Base-by-base conservation (phyloP, 2,888 invertebrate species). In the Ormyrus pomaceus region DNA sequence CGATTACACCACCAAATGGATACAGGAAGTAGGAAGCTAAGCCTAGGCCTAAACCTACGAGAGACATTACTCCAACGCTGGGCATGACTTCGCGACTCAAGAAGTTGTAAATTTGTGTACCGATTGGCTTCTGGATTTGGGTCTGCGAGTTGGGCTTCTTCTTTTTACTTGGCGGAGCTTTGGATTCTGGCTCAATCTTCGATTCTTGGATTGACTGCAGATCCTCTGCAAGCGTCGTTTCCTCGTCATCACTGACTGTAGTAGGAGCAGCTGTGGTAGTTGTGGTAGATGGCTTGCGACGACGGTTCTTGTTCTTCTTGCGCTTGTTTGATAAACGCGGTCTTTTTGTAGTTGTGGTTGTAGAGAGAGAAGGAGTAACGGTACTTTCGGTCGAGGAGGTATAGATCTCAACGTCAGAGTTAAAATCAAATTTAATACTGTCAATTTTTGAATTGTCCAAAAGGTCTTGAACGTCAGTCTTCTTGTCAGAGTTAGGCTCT, bases 81-180 rank as follows among this genome's bases (percentile, higher is more conserved):
- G 96, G 95, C 94, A 96, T 95, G 0, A 96, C 94, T 91, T 96
- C 95, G 84, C 95, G 92, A 3, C 95, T 95, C 59, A 96, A 90
- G 86, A 95, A 96, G 86, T 95, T 95, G 86, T 95, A 96, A 48
- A 96, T 93, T 88, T 95, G 94, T 0, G 95, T 94, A 9, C 94
- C 93, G 0, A 95, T 92, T 0, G 95, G 94, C 76, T 95, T 93
- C 61, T 92, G 91, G 2, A 86, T 84, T 55, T 87, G 85, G 76
- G 89, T 86, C 10, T 79, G 62, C 56, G 77, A 84, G 11, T 83
- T 86, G 81, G 79, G 86, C 86, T 94, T 94, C 64, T 90, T 91
- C 77, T 92, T 93, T 83, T 92, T 92, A 0, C 83, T 74, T 0
- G 89, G 88, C 81, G 86, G 79, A 45, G 86, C 71, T 82, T 88